phyloP scores from a whole-genome alignment of 64 coral and sea anemone species.

The Dendrophyllia cribrosa region DNA sequence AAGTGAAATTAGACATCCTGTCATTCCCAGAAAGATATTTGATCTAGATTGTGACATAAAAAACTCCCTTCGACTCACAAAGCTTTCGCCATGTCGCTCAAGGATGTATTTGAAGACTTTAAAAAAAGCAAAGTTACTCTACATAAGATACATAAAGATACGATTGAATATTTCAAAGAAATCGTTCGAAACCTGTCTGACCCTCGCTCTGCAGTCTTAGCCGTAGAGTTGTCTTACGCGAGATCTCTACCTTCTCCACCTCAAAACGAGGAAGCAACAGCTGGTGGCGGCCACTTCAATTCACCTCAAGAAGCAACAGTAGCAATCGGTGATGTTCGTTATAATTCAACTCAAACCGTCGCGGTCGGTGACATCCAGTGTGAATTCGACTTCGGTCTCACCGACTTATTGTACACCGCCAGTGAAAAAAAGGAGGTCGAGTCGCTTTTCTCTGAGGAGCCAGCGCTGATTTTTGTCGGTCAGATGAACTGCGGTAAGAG shows the following conservation, averaged over 20 bases:
- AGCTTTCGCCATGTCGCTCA: constrained; percentile 14
- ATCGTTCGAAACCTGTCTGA: constrained; percentile 5
- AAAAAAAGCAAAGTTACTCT: constrained; percentile 36
- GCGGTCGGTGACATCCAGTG: not conserved
- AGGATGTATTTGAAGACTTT: constrained; percentile 66
- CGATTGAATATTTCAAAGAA: constrained; percentile 55
- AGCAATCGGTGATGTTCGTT: no score
- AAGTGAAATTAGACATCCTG: not conserved
- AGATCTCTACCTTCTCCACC: not conserved
- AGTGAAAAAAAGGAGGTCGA: constrained; percentile 57
- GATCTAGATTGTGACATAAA: not conserved
- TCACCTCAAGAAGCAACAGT: no score
- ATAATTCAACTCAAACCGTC: not conserved
- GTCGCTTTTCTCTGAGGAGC: constrained; percentile 27
- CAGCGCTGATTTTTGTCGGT: constrained; percentile 64
- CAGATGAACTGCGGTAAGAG: constrained; percentile 81
- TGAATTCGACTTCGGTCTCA: not conserved
- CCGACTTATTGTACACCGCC: constrained; percentile 40
- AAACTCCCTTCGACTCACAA: not conserved
- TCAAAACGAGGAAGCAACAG: not conserved
- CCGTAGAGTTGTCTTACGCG: not conserved
- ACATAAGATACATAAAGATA: constrained; percentile 45
- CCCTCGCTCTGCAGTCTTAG: constrained; percentile 3
- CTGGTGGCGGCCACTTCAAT: no score
- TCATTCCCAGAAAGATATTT: not conserved